These are phyloP conservation scores for Sipunculus nudus DNA, from an alignment of 2,888 invertebrate genomes.

Conservation along the genomic window DNA sequence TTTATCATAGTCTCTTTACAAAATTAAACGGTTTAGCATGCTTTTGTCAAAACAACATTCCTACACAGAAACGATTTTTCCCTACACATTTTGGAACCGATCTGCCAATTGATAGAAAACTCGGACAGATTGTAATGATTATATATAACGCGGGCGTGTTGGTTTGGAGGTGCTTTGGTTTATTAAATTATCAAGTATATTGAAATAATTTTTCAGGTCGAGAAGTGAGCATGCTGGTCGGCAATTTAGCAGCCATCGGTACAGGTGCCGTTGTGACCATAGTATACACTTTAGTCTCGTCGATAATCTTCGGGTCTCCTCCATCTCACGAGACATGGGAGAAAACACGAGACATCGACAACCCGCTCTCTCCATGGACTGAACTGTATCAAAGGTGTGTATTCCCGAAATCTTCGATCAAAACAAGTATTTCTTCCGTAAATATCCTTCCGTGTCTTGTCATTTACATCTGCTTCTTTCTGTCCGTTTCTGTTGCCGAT, in stretches of 20 bases:
- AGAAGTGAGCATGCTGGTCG: slow-evolving; percentile 63
- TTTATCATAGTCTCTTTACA: no score
- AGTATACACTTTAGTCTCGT: slow-evolving; percentile 48
- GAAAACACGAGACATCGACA: slow-evolving; percentile 66
- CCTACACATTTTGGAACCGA: no score
- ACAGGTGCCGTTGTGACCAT: slow-evolving; percentile 58
- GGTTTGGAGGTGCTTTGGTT: no score
- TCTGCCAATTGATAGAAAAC: no score
- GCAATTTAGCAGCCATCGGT: slow-evolving; percentile 61
- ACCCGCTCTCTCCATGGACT: slow-evolving; percentile 66
- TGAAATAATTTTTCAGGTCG: slow-evolving; percentile 52
- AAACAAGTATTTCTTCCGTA: neutral
- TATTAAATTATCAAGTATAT: no score
- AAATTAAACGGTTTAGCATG: no score
- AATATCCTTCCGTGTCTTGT: neutral
- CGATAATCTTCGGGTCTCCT: slow-evolving; percentile 34
- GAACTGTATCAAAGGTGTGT: slow-evolving; percentile 61
- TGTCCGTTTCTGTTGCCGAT: neutral
- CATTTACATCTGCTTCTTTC: no score
- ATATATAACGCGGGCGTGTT: no score
- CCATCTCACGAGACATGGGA: slow-evolving; percentile 63
- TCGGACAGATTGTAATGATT: no score
- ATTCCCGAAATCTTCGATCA: neutral
- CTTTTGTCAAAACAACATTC: no score
- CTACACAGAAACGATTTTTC: no score